phyloP scores from a whole-genome alignment of 2,797 vertebrate genomes.

The Orestias chungarensis region DNA sequence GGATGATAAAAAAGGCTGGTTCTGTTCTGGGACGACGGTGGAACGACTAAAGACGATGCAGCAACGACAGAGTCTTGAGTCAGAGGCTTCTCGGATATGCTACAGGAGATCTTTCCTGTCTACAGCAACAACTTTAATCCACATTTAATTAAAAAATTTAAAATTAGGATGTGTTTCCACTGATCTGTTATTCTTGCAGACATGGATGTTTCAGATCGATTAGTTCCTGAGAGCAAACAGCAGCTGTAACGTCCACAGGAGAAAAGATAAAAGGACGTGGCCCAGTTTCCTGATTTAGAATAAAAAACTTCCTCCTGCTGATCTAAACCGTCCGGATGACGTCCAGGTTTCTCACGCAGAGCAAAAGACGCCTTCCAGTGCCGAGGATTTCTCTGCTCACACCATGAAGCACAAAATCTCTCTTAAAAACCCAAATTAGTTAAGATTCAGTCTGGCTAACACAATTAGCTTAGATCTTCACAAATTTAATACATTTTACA shows the following conservation, averaged over 20 bases:
- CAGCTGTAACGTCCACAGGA: too few species aligned
- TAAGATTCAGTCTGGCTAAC: too few species aligned
- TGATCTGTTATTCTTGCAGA: neutral
- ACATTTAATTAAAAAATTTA: too few species aligned
- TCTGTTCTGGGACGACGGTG: too few species aligned
- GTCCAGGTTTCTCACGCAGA: constrained; percentile 18
- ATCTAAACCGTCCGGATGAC: constrained; percentile 17
- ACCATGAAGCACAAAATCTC: neutral
- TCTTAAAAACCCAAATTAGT: neutral
- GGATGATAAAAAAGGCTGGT: too few species aligned
- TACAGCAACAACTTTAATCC: too few species aligned
- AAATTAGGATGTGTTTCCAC: neutral
- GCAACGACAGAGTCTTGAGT: too few species aligned
- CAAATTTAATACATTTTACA: neutral
- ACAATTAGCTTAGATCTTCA: neutral
- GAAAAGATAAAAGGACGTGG: neutral
- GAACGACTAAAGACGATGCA: too few species aligned
- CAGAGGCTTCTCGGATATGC: too few species aligned
- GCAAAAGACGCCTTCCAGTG: neutral
- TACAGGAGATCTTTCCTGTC: too few species aligned
- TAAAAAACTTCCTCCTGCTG: neutral
- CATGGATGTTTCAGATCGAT: too few species aligned
- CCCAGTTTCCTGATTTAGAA: constrained; percentile 2
- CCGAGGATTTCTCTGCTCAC: neutral
- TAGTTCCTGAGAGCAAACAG: too few species aligned